Evolutionary conservation across 2,113 vertebrate species (phyloP).

Genomic region (Tichodroma muraria): DNA sequence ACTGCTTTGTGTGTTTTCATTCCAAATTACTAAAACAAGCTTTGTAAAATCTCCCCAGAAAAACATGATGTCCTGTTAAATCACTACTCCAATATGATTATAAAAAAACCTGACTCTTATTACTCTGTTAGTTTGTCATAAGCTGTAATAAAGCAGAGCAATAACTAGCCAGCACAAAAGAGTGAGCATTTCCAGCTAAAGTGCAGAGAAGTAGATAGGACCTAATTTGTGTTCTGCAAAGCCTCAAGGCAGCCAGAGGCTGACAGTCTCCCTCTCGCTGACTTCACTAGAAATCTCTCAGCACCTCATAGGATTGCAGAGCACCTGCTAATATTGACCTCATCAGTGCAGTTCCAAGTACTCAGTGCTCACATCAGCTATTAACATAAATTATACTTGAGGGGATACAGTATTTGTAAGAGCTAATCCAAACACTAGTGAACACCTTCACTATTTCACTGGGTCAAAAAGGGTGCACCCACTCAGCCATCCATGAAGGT

Average conservation of each 20-base stretch:
- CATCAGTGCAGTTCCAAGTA: not conserved
- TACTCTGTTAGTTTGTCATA: not conserved
- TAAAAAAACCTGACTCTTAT: not conserved
- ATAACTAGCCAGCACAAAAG: not conserved
- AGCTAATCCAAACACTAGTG: not conserved
- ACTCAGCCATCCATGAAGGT: not conserved
- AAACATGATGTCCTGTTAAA: not conserved
- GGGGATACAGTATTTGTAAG: not conserved
- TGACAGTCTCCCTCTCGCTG: not conserved
- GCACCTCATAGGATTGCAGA: not conserved
- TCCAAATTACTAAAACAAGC: conserved; percentile 9
- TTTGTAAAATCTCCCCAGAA: not conserved
- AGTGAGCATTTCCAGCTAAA: not conserved
- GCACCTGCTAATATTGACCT: not conserved
- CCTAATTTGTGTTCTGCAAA: conserved; percentile 5
- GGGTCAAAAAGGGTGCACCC: not conserved
- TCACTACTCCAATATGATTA: not conserved
- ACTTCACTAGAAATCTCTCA: not conserved
- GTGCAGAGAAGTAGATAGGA: not conserved
- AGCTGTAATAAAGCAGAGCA: not conserved
- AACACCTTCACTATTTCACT: not conserved
- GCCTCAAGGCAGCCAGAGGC: not conserved
- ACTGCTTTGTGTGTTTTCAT: not conserved
- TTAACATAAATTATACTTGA: not conserved
- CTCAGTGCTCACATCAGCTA: not conserved